Evolutionary conservation across 1,140 invertebrate species (phyloP), one percentile per base, ranked within the genome.

Genomic region (Platyscapa corneri): DNA sequence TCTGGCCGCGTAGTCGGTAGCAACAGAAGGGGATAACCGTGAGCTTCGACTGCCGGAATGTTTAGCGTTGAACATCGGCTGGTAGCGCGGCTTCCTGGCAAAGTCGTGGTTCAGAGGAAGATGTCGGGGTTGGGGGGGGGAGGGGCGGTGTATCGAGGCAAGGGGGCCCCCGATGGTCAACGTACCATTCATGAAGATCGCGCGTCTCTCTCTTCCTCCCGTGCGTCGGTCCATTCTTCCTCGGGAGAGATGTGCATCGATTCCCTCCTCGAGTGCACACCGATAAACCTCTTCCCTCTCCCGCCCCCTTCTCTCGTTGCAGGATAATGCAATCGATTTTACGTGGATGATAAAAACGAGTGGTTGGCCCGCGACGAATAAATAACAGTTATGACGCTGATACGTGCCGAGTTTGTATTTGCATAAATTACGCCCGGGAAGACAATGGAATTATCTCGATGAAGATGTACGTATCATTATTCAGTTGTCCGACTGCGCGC

Each of bases 181-280:
- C 53, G 89, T 87, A 89, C 87, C 89, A 89, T 89, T 89, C 87
- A 88, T 88, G 85, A 88, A 85, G 32, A 85, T 86, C 34, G 46
- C 60, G 14, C 27, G 27, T 27, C 82, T 75, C 78, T 84, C 86
- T 87, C 84, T 84, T 84, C 77, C 56, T n/a, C 34, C 56, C 34
- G 14, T 34, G 20, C 5, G n/a, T 23, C 65, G 65, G 27, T 30
- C 65, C 79, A 81, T 49, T 60, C 56, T 60, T 60, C 14, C 23
- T 10, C 56, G 56, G 10, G 23, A 27, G 49, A 53, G 18, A 74
- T 72, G 23, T 30, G 67, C 64, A 46, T 56, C 49, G 60, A 72
- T 82, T n/a, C 65, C 67, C 72, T 37, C 65, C 42, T 53, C 27
- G 5, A 10, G 49, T 72, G 65, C 27, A 65, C 49, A 27, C 10